Percentiles rank a stretch among this genome's conserved stretches.
These are phyloP conservation scores for Drosophila maculinotata DNA, from an alignment of 2,888 invertebrate genomes.

Conservation along the genomic window DNA sequence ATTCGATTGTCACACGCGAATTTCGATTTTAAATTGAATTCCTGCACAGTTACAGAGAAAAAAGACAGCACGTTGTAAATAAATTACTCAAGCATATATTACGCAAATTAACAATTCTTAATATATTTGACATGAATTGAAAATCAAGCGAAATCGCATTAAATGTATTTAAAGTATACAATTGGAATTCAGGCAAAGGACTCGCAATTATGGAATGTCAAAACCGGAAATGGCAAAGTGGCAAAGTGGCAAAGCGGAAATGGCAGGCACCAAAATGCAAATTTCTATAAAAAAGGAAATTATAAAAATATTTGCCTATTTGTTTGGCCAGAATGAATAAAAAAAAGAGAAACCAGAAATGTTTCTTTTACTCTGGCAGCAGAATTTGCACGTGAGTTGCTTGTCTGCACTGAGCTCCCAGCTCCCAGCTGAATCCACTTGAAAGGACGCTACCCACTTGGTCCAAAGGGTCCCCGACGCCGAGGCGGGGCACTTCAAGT, in stretches of 20 bases:
- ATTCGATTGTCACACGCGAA: not conserved
- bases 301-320: conserved; percentile 61
- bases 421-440: conserved; percentile 59
- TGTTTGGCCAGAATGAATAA: conserved; percentile 21
- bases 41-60: too few relatives aligned
- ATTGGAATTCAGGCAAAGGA: conserved; percentile 27
- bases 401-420: conserved; percentile 20
- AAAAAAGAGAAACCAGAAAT: conserved; percentile 35
- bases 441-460: conserved; percentile 54
- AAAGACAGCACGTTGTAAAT: not conserved
- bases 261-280: conserved; percentile 66
- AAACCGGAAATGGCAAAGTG: conserved; percentile 70
- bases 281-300: conserved; percentile 65
- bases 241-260: conserved; percentile 74
- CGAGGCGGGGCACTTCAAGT: conserved; percentile 46
- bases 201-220: conserved; percentile 59
- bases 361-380: conserved; percentile 35
- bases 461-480: conserved; percentile 39
- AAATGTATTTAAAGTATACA: conserved; percentile 14
- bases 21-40: not conserved
- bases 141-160: conserved; percentile 42
- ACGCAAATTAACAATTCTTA: conserved; percentile 29
- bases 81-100: too few relatives aligned
- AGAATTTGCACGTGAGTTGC: conserved; percentile 63
- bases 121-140: conserved; percentile 38